A percentile compares a stretch with the other conserved stretches of the same genome.
Evolutionary conservation across 2,113 vertebrate species (phyloP).

Genomic region (Hypanus sabinus): DNA sequence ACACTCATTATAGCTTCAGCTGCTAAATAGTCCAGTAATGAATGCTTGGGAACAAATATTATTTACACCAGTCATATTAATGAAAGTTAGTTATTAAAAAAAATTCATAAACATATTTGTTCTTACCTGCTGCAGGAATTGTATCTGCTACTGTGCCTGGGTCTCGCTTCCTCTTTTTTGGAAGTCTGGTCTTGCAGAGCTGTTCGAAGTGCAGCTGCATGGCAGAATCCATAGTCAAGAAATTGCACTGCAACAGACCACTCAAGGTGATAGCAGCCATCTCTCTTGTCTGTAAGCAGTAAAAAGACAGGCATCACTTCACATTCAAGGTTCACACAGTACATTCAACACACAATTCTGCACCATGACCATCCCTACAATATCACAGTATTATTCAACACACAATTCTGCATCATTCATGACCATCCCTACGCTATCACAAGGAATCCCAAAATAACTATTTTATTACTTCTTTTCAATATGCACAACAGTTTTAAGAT

Average conservation of each 20-base stretch:
- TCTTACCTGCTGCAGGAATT: slow-evolving; percentile 79
- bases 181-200: slow-evolving; percentile 85
- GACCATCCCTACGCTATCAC: background rate
- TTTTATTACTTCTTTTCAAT: background rate
- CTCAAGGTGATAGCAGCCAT: slow-evolving; percentile 93
- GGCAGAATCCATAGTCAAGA: slow-evolving; percentile 76
- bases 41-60: background rate
- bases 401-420: background rate
- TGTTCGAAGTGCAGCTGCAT: slow-evolving; percentile 90
- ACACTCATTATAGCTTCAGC: background rate
- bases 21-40: background rate
- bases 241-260: slow-evolving; percentile 88
- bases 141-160: slow-evolving; percentile 69
- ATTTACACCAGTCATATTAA: too few species aligned
- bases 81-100: too few species aligned
- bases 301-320: slow-evolving; percentile 33
- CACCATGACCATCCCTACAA: background rate
- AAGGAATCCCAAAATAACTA: background rate
- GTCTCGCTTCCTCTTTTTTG: slow-evolving; percentile 80
- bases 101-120: background rate
- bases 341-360: background rate
- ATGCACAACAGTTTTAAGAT: background rate
- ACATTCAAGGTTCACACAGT: background rate
- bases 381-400: background rate
- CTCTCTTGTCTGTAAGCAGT: slow-evolving; percentile 73